Conservation (phyloP, 2,888 invertebrate genomes). For the Polydrusus pterygomalis region DNA sequence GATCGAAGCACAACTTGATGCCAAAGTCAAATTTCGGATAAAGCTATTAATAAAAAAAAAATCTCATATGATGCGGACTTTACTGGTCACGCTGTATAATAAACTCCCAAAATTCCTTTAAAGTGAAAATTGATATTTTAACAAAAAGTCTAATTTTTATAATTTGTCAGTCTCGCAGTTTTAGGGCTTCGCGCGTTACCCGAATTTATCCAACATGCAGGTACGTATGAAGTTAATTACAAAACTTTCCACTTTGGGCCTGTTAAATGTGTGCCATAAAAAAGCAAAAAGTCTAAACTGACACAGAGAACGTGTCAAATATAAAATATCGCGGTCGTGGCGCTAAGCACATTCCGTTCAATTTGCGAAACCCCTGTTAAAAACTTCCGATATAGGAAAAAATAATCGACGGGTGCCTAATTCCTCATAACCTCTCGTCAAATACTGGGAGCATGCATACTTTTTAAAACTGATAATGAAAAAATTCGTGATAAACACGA, state of each 20-base stretch:
- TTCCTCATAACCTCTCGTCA: slow-evolving; percentile 52
- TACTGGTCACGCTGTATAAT: too few relatives aligned
- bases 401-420: slow-evolving; percentile 44
- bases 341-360: slow-evolving; percentile 52
- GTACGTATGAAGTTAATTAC: slow-evolving; percentile 48
- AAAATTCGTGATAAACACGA: slow-evolving; percentile 54
- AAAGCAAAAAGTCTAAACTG: slow-evolving; percentile 44
- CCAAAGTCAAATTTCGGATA: too few relatives aligned
- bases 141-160: too few relatives aligned
- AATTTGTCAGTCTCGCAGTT: neutral
- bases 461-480: slow-evolving; percentile 57
- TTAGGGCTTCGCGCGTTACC: slow-evolving; percentile 13
- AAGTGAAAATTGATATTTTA: too few relatives aligned
- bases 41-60: too few relatives aligned
- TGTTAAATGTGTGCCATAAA: slow-evolving; percentile 40
- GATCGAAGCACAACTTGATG: too few relatives aligned
- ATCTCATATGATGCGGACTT: too few relatives aligned
- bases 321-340: slow-evolving; percentile 51
- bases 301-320: slow-evolving; percentile 52
- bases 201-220: slow-evolving; percentile 20
- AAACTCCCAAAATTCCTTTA: too few relatives aligned
- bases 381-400: slow-evolving; percentile 52
- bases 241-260: slow-evolving; percentile 41
- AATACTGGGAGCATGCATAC: slow-evolving; percentile 56
- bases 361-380: slow-evolving; percentile 47